Percentiles rank a stretch among this genome's conserved stretches.
phyloP scores from a whole-genome alignment of 2,888 invertebrate genomes.

The Heliconius erato region DNA sequence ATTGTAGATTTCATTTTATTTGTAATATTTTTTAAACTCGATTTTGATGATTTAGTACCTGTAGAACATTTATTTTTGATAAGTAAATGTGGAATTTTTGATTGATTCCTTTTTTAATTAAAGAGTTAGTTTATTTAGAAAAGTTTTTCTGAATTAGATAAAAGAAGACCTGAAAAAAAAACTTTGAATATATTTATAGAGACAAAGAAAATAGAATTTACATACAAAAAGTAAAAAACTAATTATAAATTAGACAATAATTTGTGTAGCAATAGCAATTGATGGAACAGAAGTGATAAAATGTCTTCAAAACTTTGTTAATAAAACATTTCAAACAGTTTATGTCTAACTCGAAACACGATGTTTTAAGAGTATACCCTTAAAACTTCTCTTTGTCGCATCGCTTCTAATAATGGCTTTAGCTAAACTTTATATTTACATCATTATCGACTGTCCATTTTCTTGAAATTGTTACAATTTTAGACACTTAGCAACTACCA shows the following conservation, averaged over 20 bases:
- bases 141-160: no score
- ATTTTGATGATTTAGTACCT: no score
- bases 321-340: constrained; percentile 19
- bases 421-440: constrained; percentile 20
- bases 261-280: background rate
- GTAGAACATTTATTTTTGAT: no score
- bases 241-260: no score
- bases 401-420: constrained; percentile 14
- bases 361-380: constrained; percentile 28
- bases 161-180: no score
- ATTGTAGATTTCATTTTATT: no score
- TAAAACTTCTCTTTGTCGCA: constrained; percentile 30
- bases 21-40: no score
- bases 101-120: no score
- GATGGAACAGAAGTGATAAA: background rate
- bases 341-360: constrained; percentile 18
- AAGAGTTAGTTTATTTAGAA: no score
- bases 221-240: background rate
- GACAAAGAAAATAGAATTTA: background rate
- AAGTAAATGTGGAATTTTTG: no score
- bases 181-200: no score
- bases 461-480: constrained; percentile 3
- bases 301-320: background rate
- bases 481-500: background rate
- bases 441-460: constrained; percentile 19